phyloP scores from a whole-genome alignment of 1,140 invertebrate genomes.

The Formica selysi region DNA sequence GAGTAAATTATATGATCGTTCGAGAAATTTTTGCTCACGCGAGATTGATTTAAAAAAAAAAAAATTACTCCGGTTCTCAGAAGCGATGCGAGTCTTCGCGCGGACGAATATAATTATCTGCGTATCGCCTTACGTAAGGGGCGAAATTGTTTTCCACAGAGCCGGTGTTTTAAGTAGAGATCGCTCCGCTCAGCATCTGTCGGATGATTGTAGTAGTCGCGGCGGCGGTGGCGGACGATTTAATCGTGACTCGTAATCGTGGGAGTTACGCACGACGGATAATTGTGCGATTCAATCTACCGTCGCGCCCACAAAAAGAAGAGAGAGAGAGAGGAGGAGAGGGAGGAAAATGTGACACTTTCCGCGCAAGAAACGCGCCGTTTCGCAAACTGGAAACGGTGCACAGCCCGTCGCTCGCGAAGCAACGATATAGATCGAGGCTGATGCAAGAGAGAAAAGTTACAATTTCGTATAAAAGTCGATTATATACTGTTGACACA shows the following conservation, averaged over 20 bases:
- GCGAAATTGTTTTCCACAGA: slow-evolving; percentile 71
- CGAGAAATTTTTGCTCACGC: not conserved
- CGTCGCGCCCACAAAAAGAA: not conserved
- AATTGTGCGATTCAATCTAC: slow-evolving; percentile 71
- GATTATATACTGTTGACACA: not conserved
- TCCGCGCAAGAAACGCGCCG: slow-evolving; percentile 27
- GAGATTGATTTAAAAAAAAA: not conserved
- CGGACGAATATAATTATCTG: slow-evolving; percentile 13
- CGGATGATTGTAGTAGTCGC: not conserved
- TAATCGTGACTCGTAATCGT: slow-evolving; percentile 67
- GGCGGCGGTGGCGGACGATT: slow-evolving; percentile 45
- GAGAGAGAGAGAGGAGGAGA: slow-evolving; percentile 10
- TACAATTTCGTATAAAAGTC: slow-evolving; percentile 4
- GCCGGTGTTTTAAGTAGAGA: slow-evolving; percentile 55
- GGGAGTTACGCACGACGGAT: slow-evolving; percentile 64
- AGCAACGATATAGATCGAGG: not conserved
- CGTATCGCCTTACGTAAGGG: slow-evolving; percentile 64
- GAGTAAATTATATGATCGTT: too few relatives aligned
- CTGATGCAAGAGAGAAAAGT: not conserved
- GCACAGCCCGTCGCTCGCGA: not conserved
- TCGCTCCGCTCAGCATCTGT: slow-evolving; percentile 29
- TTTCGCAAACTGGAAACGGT: slow-evolving; percentile 32
- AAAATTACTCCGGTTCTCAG: not conserved
- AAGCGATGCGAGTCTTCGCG: not conserved
- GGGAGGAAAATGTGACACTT: slow-evolving; percentile 59